Base-by-base conservation (phyloP, 2,888 invertebrate species). In the Willowsia nigromaculata region DNA sequence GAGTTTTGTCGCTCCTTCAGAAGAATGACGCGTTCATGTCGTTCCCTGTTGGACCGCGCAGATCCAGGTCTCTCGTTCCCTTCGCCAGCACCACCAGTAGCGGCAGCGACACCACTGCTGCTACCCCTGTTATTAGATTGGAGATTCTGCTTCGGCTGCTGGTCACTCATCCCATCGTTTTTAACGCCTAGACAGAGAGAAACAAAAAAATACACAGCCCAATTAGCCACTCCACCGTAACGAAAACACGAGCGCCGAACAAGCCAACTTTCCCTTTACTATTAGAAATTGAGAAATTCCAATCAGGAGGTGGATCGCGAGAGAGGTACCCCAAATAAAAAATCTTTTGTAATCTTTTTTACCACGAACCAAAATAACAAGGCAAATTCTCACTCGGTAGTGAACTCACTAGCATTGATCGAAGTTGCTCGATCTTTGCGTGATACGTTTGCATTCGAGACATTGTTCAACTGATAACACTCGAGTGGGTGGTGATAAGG, bases 1-100 rank as follows among this genome's bases (percentile, higher is more conserved):
- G 97, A 97, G 95, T 97, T 97, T 94, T 98, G 97, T 93, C 97
- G 95, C 93, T 98, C 98, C 93, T 97, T 96, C 93, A 97, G 93
- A 62, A 92, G 84, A 40, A 93, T 92, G 25, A 94, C 92, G 81
- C 94, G 93, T 91, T 94, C 94, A 90, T 94, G 94, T 59, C 94
- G 93, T 88, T 94, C 94, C 89, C 93, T 93, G 81, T 91, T 92
- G 18, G 91, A 89, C 71, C 91, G 87, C 4, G 90, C 90, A 4
- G 91, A 91, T n/a, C 91, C 89, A 56, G 90, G 90, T 68, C 91
- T 85, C 15, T 74, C 43, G 4, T 25, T 40, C 6, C 9, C 50
- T 13, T n/a, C 18, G 13, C 5, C 59, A 62, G n/a, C 81, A n/a
- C 81, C 85, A 47, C 85, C 84, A 18, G 37, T 59, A 74, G 81